A percentile compares a stretch with the other conserved stretches of the same genome.
Evolutionary conservation across 2,797 vertebrate species (phyloP).

Genomic region (Sebastes variabilis): DNA sequence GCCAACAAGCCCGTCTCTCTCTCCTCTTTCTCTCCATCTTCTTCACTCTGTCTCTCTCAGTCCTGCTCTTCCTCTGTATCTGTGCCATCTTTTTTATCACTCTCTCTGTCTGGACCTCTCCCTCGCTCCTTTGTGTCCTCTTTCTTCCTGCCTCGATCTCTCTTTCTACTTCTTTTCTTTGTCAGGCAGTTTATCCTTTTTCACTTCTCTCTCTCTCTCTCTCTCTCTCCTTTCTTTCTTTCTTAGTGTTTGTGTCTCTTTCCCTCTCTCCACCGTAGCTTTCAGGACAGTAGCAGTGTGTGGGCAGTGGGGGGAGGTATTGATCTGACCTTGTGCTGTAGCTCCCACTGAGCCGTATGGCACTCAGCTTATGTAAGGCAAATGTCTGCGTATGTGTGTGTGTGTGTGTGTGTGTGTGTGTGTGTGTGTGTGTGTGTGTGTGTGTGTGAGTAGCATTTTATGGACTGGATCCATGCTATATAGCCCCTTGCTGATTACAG

Average conservation of each 20-base stretch:
- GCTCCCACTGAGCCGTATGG: constrained; percentile 51
- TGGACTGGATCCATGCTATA: constrained; percentile 27
- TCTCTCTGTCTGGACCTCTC: constrained; percentile 35
- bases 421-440: constrained; percentile 3
- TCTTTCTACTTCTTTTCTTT: background rate
- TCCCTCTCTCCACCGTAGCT: background rate
- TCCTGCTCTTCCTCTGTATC: constrained; percentile 17
- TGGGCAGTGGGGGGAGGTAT: constrained; percentile 49
- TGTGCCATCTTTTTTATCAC: constrained; percentile 43
- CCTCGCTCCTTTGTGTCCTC: background rate
- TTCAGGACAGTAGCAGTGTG: constrained; percentile 44
- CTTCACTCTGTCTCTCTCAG: background rate
- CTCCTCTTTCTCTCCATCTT: background rate
- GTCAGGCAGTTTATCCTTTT: background rate
- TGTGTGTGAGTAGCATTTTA: constrained; percentile 5
- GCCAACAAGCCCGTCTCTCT: constrained; percentile 25
- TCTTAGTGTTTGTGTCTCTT: background rate
- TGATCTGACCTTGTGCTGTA: constrained; percentile 57
- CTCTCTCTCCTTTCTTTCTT: background rate
- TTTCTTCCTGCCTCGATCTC: background rate
- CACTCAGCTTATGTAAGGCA: constrained; percentile 49
- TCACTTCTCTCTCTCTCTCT: background rate
- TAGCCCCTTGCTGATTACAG: constrained; percentile 1
- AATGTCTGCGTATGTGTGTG: constrained; percentile 11
- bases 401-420: background rate